These are phyloP conservation scores for Wiebesia pumilae DNA, from an alignment of 1,140 invertebrate species.

Conservation along the genomic window DNA sequence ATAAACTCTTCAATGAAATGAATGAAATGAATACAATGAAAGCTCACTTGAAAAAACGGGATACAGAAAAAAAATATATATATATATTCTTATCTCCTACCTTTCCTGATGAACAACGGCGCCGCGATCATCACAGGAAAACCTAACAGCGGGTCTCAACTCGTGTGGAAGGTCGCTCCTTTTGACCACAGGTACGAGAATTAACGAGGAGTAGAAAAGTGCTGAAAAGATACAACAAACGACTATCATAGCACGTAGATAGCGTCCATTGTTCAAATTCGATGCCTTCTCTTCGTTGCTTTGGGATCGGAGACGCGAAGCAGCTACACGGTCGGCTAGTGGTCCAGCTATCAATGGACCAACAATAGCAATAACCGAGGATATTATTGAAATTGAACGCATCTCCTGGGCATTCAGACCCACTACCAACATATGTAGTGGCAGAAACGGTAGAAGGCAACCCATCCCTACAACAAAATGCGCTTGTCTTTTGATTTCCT, in stretches of 20 bases:
- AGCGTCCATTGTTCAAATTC: constrained; percentile 69
- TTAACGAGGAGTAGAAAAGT: constrained; percentile 80
- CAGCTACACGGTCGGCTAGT: constrained; percentile 79
- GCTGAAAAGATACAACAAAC: constrained; percentile 80
- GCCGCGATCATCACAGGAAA: constrained; percentile 80
- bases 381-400: constrained; percentile 82
- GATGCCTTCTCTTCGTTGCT: neutral
- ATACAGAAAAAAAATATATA: no score
- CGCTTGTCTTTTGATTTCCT: neutral
- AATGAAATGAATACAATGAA: neutral
- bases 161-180: constrained; percentile 73
- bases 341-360: constrained; percentile 81
- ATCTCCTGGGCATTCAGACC: constrained; percentile 83
- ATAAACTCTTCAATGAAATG: no score
- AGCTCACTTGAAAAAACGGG: neutral
- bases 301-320: constrained; percentile 58
- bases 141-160: constrained; percentile 78
- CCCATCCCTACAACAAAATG: constrained; percentile 79
- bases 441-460: constrained; percentile 84
- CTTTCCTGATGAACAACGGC: constrained; percentile 82
- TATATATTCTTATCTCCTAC: no score
- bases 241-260: constrained; percentile 82
- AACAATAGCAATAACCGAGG: constrained; percentile 82
- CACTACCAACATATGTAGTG: constrained; percentile 82
- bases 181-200: constrained; percentile 79